These are phyloP conservation scores for Caerostris extrusa DNA, from an alignment of 1,140 invertebrate species.

Conservation along the genomic window DNA sequence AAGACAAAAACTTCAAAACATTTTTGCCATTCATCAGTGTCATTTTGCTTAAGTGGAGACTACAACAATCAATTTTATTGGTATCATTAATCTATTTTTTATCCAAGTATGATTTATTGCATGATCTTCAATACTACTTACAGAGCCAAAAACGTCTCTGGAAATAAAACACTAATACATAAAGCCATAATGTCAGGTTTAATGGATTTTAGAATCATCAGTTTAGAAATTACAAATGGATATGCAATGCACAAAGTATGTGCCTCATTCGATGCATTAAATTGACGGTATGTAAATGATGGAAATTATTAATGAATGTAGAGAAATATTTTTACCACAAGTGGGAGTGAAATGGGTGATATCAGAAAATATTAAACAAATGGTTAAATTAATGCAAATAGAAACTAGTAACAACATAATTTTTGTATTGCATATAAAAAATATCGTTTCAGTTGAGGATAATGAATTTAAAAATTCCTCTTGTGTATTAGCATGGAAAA, in stretches of 20 bases:
- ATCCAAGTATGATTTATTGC: background rate
- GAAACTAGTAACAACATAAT: background rate
- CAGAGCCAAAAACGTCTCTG: background rate
- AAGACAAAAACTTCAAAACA: background rate
- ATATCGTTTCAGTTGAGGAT: background rate
- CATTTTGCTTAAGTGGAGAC: background rate
- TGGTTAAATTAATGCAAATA: background rate
- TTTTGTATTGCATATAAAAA: background rate
- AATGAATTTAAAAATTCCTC: too few species aligned
- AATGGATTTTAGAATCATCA: conserved; percentile 15
- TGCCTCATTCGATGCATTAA: too few species aligned
- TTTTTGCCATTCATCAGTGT: conserved; percentile 31
- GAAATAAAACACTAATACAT: background rate
- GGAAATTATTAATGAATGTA: background rate
- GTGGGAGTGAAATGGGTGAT: background rate
- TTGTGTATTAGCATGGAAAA: too few species aligned
- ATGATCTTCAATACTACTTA: background rate
- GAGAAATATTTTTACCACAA: background rate
- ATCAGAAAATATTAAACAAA: background rate
- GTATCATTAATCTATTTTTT: conserved; percentile 49
- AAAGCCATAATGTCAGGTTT: background rate
- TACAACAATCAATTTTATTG: conserved; percentile 48
- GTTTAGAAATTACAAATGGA: background rate
- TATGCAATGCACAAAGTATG: too few species aligned
- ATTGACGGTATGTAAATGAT: too few species aligned